phyloP scores from a whole-genome alignment of 2,797 vertebrate species.

The Yasuhikotakia modesta region DNA sequence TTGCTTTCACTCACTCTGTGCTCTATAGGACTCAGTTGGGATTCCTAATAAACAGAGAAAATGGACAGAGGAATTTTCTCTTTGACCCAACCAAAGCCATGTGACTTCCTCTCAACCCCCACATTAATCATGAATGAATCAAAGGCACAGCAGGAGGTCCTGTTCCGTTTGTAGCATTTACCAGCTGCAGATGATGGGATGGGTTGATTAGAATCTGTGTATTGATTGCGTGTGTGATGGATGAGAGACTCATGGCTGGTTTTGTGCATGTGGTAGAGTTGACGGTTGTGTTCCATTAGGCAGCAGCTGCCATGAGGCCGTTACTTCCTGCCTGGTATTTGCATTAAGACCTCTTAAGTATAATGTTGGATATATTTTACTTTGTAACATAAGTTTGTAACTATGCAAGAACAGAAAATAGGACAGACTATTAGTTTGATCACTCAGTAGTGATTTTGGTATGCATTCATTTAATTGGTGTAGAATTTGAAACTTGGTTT shows the following conservation, averaged over 20 bases:
- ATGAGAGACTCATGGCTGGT: conserved; percentile 29
- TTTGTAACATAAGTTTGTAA: too few species aligned
- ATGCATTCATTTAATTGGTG: neutral
- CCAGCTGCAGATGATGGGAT: conserved; percentile 66
- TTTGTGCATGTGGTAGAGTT: conserved; percentile 13
- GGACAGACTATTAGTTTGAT: too few species aligned
- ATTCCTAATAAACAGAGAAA: neutral
- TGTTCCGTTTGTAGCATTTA: conserved; percentile 52
- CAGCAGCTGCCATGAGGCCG: conserved; percentile 31
- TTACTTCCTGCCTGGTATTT: neutral
- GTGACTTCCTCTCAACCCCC: conserved; percentile 36
- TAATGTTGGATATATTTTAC: neutral
- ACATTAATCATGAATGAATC: conserved; percentile 53
- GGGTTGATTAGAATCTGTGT: conserved; percentile 67
- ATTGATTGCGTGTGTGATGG: conserved; percentile 70
- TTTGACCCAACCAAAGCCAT: conserved; percentile 37
- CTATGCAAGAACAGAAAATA: too few species aligned
- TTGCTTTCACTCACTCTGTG: neutral
- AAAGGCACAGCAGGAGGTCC: conserved; percentile 34
- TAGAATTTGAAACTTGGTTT: neutral
- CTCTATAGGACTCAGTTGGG: neutral
- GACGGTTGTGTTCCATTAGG: conserved; percentile 25
- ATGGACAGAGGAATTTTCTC: conserved; percentile 4
- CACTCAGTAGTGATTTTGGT: too few species aligned
- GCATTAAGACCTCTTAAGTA: neutral